Percentiles rank a stretch among this genome's conserved stretches.
phyloP scores from a whole-genome alignment of 2,113 vertebrate genomes.

The Oxyura jamaicensis region DNA sequence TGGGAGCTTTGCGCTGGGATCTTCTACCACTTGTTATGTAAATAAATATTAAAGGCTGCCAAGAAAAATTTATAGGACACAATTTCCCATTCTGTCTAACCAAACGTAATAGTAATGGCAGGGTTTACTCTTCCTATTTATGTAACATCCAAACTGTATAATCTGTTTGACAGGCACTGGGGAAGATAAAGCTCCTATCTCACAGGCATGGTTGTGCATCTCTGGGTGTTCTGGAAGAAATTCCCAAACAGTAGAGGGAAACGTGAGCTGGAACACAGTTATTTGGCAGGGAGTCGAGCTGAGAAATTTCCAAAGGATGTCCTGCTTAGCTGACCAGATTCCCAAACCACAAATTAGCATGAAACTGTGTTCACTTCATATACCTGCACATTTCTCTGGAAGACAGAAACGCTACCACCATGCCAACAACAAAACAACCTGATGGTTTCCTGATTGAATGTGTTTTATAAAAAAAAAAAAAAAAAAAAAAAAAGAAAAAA shows the following conservation, averaged over 20 bases:
- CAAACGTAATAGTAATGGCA: neutral
- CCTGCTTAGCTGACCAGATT: neutral
- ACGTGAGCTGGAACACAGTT: neutral
- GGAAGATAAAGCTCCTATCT: neutral
- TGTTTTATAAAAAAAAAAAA: neutral
- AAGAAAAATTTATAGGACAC: neutral
- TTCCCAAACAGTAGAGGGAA: neutral
- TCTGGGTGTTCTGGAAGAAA: rapidly evolving
- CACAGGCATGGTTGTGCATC: neutral
- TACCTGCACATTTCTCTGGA: neutral
- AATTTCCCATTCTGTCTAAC: neutral
- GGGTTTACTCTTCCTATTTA: neutral
- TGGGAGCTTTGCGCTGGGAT: neutral
- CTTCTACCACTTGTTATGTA: neutral
- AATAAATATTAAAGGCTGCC: neutral
- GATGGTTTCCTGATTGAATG: neutral
- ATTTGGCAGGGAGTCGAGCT: neutral
- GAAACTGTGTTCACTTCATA: neutral
- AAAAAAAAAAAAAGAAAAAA: neutral
- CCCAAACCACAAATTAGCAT: neutral
- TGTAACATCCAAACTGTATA: neutral
- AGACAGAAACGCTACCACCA: neutral
- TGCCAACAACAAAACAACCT: neutral
- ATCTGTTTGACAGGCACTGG: neutral
- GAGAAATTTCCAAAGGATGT: neutral